Conservation (phyloP, 2,797 vertebrate genomes). For the Sebastolobus altivelis region DNA sequence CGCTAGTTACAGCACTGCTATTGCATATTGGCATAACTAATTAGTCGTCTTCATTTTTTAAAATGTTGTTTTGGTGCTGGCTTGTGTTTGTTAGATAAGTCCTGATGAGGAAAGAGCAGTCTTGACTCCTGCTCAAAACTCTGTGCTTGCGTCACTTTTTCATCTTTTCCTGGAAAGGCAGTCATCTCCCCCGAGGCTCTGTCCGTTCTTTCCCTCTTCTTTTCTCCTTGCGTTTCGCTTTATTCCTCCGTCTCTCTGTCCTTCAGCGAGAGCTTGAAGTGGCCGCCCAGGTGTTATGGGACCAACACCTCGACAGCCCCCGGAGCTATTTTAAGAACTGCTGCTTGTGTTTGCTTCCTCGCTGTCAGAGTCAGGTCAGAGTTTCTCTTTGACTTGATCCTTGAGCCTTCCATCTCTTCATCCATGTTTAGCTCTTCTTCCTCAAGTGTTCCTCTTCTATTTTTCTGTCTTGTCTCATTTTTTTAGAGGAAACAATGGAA, state of each 20-base stretch:
- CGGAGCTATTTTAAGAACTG: constrained; percentile 58
- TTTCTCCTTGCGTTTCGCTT: not conserved
- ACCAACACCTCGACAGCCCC: constrained; percentile 31
- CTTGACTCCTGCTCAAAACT: not conserved
- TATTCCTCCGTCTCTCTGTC: constrained; percentile 15
- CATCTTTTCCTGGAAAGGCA: constrained; percentile 14
- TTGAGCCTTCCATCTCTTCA: not conserved
- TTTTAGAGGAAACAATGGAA: constrained; percentile 1
- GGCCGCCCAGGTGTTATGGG: constrained; percentile 26
- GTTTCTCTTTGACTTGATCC: constrained; percentile 18
- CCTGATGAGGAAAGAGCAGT: constrained; percentile 1
- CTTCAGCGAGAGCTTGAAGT: constrained; percentile 10
- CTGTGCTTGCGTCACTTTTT: not conserved
- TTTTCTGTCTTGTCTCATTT: not conserved
- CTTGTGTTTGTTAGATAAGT: not conserved
- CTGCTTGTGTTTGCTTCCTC: constrained; percentile 29
- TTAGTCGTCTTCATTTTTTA: not conserved
- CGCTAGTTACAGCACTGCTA: not conserved
- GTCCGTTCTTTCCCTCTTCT: not conserved
- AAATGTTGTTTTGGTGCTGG: not conserved
- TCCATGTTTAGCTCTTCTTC: not conserved
- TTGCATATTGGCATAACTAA: not conserved
- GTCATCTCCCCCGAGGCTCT: not conserved
- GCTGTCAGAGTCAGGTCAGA: constrained; percentile 25
- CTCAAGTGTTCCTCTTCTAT: not conserved